Conservation (phyloP, 2,113 vertebrate genomes). For the Rhinichthys klamathensis region DNA sequence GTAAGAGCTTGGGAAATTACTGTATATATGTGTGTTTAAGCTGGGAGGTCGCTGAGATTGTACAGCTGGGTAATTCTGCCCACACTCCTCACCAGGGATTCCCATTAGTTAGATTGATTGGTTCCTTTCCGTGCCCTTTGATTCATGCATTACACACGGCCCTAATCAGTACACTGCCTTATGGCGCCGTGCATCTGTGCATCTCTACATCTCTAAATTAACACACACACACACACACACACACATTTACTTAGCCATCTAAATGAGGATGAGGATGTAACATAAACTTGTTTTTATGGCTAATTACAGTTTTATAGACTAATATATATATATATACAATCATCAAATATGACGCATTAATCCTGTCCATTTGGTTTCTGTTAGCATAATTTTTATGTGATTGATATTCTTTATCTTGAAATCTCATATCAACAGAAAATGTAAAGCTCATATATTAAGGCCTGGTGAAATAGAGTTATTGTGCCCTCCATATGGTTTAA, state of each 20-base stretch:
- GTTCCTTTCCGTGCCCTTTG: conserved; percentile 73
- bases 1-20: background rate
- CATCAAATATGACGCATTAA: background rate
- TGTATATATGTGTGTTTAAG: conserved; percentile 35
- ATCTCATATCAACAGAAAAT: background rate
- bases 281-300: background rate
- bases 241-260: conserved; percentile 14
- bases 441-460: background rate
- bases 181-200: conserved; percentile 79
- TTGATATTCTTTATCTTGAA: background rate
- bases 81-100: conserved; percentile 72
- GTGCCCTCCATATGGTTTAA: conserved; percentile 32
- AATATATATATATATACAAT: background rate
- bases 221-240: conserved; percentile 17
- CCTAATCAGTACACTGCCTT: conserved; percentile 80
- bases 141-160: conserved; percentile 80
- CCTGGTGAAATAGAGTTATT: background rate
- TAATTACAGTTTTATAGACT: conserved; percentile 3
- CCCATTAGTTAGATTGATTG: conserved; percentile 73
- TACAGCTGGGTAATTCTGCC: conserved; percentile 74
- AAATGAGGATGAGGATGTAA: background rate
- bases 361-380: background rate
- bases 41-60: conserved; percentile 74
- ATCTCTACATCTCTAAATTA: conserved; percentile 63
- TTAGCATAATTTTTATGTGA: background rate